A percentile compares a stretch with the other conserved stretches of the same genome.
Evolutionary conservation across 2,888 invertebrate species (phyloP).

Genomic region (Pammene fasciana): DNA sequence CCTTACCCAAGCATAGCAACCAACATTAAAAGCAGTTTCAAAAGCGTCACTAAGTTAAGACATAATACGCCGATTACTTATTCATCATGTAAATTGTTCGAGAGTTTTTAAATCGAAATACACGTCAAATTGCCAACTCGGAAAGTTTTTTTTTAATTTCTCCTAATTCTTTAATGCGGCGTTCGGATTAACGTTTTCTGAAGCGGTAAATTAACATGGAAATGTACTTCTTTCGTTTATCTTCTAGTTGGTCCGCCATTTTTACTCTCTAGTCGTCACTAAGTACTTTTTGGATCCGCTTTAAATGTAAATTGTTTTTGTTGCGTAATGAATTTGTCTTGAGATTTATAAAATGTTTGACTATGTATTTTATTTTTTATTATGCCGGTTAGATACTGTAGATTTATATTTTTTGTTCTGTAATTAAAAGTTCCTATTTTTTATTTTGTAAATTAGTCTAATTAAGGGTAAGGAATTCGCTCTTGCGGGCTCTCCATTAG

Average conservation of each 20-base stretch:
- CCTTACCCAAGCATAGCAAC: neutral
- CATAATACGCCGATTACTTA: slow-evolving; percentile 60
- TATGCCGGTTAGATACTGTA: too few relatives aligned
- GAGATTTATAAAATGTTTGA: slow-evolving; percentile 10
- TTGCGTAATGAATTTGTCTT: slow-evolving; percentile 29
- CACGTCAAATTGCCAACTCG: slow-evolving; percentile 47
- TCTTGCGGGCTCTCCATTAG: too few relatives aligned
- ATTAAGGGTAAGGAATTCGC: too few relatives aligned
- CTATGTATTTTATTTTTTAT: too few relatives aligned
- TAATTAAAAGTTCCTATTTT: too few relatives aligned
- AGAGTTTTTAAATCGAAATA: slow-evolving; percentile 70
- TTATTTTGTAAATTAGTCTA: too few relatives aligned
- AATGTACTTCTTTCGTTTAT: slow-evolving; percentile 61
- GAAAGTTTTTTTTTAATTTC: slow-evolving; percentile 55
- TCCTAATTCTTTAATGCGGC: slow-evolving; percentile 54
- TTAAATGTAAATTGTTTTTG: slow-evolving; percentile 39
- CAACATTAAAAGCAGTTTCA: neutral
- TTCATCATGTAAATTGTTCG: slow-evolving; percentile 78
- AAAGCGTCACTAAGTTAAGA: slow-evolving; percentile 63
- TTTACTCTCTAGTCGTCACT: slow-evolving; percentile 31
- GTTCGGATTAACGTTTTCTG: slow-evolving; percentile 60
- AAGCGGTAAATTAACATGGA: slow-evolving; percentile 59
- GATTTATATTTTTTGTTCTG: too few relatives aligned
- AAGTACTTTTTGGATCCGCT: slow-evolving; percentile 29
- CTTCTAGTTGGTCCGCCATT: slow-evolving; percentile 33